Base-by-base conservation (phyloP, 2,888 invertebrate genomes). In the Siphlonurus alternatus region DNA sequence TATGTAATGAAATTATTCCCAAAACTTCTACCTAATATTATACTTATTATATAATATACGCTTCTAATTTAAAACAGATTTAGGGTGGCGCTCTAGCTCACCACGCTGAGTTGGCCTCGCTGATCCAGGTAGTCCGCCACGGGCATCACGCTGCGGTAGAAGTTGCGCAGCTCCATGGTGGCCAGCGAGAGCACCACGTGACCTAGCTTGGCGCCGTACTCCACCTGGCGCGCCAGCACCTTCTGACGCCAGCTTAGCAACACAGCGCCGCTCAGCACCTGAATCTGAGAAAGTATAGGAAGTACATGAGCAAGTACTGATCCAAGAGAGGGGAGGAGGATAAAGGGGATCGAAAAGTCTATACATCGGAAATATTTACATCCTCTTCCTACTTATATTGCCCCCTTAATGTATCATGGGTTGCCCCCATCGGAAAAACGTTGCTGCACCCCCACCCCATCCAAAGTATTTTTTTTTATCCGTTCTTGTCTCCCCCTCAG, bases 111-210 rank as follows among this genome's bases (percentile, higher is more conserved):
- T 81, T 91, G 86, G 72, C 88, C 88, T 72, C 86, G 86, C 76
- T 92, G 91, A 73, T 92, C 92, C 74, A 90, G 92, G 77, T 91
- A 92, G 74, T 93, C 93, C 0, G 90, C 91, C 23, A 93, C 92
- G 0, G 92, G 91, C 84, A 91, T 88, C 62, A 92, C 92, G 76
- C 87, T 88, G 73, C 85, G 86, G 74, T 89, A 91, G 81, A 92
- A 93, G 80, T 92, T 92, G 74, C 83, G 84, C 64, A 93, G 82
- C 77, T 93, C 93, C 90, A 92, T 91, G 73, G 86, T 80, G 65
- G 92, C 93, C 69, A 93, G 78, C 67, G 87, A 87, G 69, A 92
- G 83, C 69, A 87, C 85, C 65, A 89, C 87, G 78, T 92, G 91
- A 54, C 93, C 93, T 67, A 93, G 81, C 74, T 91, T 85, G 68